Conservation (phyloP, 2,797 vertebrate species). For the Glossophaga mutica region DNA sequence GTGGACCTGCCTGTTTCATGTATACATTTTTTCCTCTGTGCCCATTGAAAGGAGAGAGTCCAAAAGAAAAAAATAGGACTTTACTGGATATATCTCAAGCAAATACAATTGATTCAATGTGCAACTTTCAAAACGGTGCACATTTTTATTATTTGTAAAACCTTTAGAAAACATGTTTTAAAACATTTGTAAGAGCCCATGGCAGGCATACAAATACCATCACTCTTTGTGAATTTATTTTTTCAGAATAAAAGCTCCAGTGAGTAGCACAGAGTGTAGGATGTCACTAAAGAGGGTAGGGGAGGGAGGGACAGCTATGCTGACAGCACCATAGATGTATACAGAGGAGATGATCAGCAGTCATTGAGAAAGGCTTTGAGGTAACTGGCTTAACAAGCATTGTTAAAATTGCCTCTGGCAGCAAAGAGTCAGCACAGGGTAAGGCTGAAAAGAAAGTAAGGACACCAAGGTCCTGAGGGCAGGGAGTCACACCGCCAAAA, state of each 20-base stretch:
- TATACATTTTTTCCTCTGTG: background rate
- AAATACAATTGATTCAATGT: slow-evolving; percentile 52
- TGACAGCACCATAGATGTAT: background rate
- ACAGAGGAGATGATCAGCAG: background rate
- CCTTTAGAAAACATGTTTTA: slow-evolving; percentile 39
- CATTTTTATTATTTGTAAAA: slow-evolving; percentile 33
- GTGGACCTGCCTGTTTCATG: background rate
- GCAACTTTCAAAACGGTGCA: slow-evolving; percentile 29
- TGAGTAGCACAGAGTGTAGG: background rate
- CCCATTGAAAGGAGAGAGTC: slow-evolving; percentile 35
- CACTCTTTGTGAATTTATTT: background rate
- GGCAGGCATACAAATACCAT: background rate
- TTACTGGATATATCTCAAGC: slow-evolving; percentile 24
- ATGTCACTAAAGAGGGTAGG: background rate
- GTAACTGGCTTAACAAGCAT: background rate
- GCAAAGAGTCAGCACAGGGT: background rate
- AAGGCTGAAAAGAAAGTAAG: background rate
- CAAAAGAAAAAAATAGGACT: slow-evolving; percentile 30
- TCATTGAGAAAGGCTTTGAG: background rate
- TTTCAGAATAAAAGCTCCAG: background rate
- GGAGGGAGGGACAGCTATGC: background rate
- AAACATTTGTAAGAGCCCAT: background rate
- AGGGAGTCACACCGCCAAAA: background rate
- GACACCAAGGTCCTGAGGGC: background rate
- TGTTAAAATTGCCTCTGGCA: slow-evolving; percentile 34